Conservation (phyloP, 2,113 vertebrate species). For the Corvus moneduloides region DNA sequence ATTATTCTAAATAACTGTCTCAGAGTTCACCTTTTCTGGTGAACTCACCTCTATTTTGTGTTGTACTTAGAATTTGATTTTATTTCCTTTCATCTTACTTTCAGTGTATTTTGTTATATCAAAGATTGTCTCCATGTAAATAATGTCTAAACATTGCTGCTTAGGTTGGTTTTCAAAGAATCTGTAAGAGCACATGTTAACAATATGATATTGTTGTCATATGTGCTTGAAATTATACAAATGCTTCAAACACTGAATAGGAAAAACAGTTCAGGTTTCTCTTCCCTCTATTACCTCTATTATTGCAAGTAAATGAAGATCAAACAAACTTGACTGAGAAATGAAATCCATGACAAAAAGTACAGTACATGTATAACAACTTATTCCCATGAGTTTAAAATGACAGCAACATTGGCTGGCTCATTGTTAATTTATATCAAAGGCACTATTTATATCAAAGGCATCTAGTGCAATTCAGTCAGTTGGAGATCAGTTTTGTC, state of each 20-base stretch:
- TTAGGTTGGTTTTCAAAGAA: not conserved
- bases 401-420: not conserved
- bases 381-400: not conserved
- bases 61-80: not conserved
- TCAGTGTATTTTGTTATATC: not conserved
- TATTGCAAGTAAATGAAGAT: slow-evolving; percentile 10
- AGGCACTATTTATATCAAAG: not conserved
- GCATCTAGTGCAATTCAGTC: not conserved
- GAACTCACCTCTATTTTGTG: not conserved
- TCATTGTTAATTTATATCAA: slow-evolving; percentile 18
- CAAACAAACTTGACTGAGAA: not conserved
- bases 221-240: not conserved
- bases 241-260: not conserved
- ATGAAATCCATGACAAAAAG: not conserved
- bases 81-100: not conserved
- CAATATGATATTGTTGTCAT: not conserved
- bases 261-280: not conserved
- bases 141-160: not conserved
- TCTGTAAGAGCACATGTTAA: not conserved
- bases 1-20: not conserved
- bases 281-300: not conserved
- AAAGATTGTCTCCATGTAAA: not conserved
- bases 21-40: not conserved
- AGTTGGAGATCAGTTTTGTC: not conserved
- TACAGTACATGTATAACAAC: not conserved